phyloP scores from a whole-genome alignment of 53 echinoderm and acorn worm species.

The Antedon mediterranea region DNA sequence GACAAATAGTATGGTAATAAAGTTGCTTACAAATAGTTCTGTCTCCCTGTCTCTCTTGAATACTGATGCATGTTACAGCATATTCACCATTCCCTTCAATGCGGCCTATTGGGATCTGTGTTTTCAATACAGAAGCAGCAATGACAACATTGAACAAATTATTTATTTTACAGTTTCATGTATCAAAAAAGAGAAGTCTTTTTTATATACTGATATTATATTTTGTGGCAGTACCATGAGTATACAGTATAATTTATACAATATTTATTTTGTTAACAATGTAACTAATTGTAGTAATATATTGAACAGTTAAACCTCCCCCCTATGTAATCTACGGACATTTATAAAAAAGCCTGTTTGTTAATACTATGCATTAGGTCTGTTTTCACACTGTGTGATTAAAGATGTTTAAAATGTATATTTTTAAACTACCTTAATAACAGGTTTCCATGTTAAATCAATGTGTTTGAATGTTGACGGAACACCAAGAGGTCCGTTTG shows the following conservation, averaged over 20 bases:
- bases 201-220: too few relatives aligned
- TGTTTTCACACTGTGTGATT: too few relatives aligned
- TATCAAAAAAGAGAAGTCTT: background rate
- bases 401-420: too few relatives aligned
- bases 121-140: background rate
- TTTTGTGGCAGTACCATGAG: too few relatives aligned
- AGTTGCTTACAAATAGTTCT: constrained; percentile 56
- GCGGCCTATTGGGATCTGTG: constrained; percentile 65
- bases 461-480: constrained; percentile 89
- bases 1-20: too few relatives aligned
- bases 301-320: too few relatives aligned
- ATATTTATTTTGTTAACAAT: too few relatives aligned
- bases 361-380: too few relatives aligned
- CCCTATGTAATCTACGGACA: too few relatives aligned
- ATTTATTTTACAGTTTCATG: background rate
- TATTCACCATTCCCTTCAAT: constrained; percentile 90
- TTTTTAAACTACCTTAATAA: constrained; percentile 54
- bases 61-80: constrained; percentile 59
- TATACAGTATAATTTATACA: too few relatives aligned
- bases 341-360: too few relatives aligned
- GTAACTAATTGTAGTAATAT: too few relatives aligned
- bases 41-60: constrained; percentile 86
- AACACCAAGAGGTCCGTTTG: constrained; percentile 66
- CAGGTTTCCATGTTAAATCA: constrained; percentile 95
- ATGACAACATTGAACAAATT: background rate